Evolutionary conservation across 2,113 vertebrate species (phyloP), one percentile per base, ranked within the genome.

Genomic region (Elaphurus davidianus): DNA sequence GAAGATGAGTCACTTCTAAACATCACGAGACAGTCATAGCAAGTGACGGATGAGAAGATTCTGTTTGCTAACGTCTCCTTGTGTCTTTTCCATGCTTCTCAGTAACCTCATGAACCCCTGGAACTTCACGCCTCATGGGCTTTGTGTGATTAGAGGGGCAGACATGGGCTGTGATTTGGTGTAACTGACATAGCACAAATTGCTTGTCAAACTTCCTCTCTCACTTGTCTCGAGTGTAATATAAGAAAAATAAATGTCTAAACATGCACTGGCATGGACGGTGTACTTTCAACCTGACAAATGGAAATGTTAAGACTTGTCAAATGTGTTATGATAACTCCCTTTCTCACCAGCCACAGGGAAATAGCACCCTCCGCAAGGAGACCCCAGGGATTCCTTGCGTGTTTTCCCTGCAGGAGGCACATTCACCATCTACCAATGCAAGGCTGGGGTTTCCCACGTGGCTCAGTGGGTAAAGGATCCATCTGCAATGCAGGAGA

Each of bases 141-240:
- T 94, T 57, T n/a, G 62, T 36, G 43, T 47, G 95, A 96, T 92
- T 54, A 96, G 52, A 82, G 57, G 94, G 74, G 60, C 14, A 84
- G 74, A 79, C 1, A 0, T 27, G 14, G 57, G 88, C 86, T 76
- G 85, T 33, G 87, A 92, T 78, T 50, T 74, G 74, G 71, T 90
- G 5, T 81, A 97, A 94, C 74, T 84, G 95, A 97, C 95, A 95
- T 43, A 43, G 60, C 47, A 97, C 90, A 98, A 96, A 97, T 97
- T 94, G 74, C 62, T 95, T 97, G 84, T 97, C 95, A 97, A 62
- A 90, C 45, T 83, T 93, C 84, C 64, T 23, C 54, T 93, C 62
- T 93, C 74, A 50, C 90, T 97, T 89, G 67, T 96, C 82, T 84
- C 40, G 90, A 87, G 57, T 52, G 74, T 30, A 74, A 50, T 6